Percentiles rank a stretch among this genome's conserved stretches.
These are phyloP conservation scores for Spongia lamella DNA, from an alignment of 37 sponge, comb jelly and placozoan genomes.

Conservation along the genomic window DNA sequence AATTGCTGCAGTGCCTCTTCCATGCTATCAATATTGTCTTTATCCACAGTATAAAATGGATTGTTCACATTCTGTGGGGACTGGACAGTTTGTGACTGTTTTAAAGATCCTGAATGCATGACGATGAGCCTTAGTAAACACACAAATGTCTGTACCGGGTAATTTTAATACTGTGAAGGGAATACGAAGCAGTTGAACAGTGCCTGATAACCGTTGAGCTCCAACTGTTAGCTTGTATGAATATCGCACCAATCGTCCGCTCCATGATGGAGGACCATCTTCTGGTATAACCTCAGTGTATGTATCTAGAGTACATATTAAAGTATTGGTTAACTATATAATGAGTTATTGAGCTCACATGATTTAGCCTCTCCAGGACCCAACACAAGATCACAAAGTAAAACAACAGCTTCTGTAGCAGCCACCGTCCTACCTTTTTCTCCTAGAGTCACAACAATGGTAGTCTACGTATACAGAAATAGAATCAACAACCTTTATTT, in stretches of 20 bases:
- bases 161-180: conserved; percentile 81
- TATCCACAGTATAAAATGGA: conserved; percentile 40
- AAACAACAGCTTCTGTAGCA: conserved; percentile 69
- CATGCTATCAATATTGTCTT: conserved; percentile 41
- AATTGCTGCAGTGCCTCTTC: conserved; percentile 58
- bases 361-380: conserved; percentile 70
- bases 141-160: conserved; percentile 53
- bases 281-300: conserved; percentile 76
- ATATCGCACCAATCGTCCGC: conserved; percentile 79
- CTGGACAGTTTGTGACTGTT: neutral
- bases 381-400: conserved; percentile 75
- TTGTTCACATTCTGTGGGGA: conserved; percentile 40
- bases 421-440: conserved; percentile 71
- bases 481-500: conserved; percentile 59
- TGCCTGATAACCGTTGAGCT: conserved; percentile 60
- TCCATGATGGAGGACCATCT: conserved; percentile 81
- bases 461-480: neutral
- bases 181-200: conserved; percentile 57
- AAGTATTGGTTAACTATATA: neutral
- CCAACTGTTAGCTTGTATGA: conserved; percentile 89
- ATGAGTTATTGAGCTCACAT: conserved; percentile 40
- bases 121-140: no score
- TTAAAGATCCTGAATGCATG: no score
- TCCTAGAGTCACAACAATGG: conserved; percentile 38
- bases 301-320: conserved; percentile 32